Conservation (phyloP, 2,888 invertebrate species). For the Falcaria lacertinaria region DNA sequence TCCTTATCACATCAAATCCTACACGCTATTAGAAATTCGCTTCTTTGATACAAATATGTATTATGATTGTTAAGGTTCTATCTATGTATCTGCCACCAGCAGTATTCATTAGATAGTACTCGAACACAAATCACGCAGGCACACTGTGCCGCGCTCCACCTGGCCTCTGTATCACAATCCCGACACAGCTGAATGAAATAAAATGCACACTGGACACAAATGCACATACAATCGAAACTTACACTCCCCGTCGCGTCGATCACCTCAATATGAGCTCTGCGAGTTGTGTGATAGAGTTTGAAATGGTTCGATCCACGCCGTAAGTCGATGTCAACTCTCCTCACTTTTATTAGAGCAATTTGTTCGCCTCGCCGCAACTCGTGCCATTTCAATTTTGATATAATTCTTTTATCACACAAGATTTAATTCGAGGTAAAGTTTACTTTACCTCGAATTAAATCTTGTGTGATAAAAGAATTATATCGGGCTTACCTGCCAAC, state of each 20-base stretch:
- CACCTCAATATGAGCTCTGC: neutral
- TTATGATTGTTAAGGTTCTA: too few relatives aligned
- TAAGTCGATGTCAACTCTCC: slow-evolving; percentile 23
- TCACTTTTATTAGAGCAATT: slow-evolving; percentile 37
- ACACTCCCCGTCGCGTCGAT: neutral
- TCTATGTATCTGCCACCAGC: too few relatives aligned
- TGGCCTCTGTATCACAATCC: slow-evolving; percentile 1
- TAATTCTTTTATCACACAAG: slow-evolving; percentile 27
- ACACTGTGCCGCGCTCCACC: neutral
- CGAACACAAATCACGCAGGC: too few relatives aligned
- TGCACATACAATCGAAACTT: slow-evolving; percentile 17
- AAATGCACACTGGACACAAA: slow-evolving; percentile 27
- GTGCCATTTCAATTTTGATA: slow-evolving; percentile 36
- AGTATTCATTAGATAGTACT: too few relatives aligned
- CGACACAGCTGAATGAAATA: slow-evolving; percentile 27
- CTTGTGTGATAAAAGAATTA: slow-evolving; percentile 27
- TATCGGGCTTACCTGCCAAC: too few relatives aligned
- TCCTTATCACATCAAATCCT: too few relatives aligned
- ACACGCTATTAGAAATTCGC: too few relatives aligned
- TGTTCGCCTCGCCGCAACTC: slow-evolving; percentile 34
- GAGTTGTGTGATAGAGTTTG: neutral
- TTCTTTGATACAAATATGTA: too few relatives aligned
- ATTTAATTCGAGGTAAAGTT: too few relatives aligned
- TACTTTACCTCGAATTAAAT: too few relatives aligned
- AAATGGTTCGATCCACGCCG: slow-evolving; percentile 6